phyloP scores from a whole-genome alignment of 1,140 invertebrate species.

The Bradynema listronoti region DNA sequence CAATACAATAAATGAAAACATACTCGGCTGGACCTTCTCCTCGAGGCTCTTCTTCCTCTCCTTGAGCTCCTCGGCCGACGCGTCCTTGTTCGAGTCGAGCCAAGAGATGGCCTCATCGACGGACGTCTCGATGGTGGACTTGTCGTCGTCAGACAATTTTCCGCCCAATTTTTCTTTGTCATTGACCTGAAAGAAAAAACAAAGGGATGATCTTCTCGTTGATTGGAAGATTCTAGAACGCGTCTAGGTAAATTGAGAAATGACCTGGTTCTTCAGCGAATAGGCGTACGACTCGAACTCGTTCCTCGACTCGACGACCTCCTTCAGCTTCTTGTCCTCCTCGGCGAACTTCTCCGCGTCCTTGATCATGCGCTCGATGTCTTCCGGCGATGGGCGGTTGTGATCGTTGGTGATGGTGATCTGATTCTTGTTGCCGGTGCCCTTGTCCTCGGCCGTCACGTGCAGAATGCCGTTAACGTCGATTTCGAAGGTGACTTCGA shows the following conservation, averaged over 20 bases:
- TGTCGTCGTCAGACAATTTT: constrained; percentile 82
- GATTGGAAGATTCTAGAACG: background rate
- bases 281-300: constrained; percentile 96
- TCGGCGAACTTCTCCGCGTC: constrained; percentile 97
- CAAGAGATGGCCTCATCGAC: constrained; percentile 96
- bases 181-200: constrained; percentile 62
- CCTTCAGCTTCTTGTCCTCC: constrained; percentile 94
- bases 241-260: background rate
- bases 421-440: constrained; percentile 93
- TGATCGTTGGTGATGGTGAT: constrained; percentile 98
- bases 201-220: background rate
- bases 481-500: constrained; percentile 71
- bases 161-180: constrained; percentile 96
- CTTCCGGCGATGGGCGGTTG: constrained; percentile 88
- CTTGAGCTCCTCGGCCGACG: constrained; percentile 85
- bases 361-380: constrained; percentile 96
- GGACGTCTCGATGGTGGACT: constrained; percentile 83
- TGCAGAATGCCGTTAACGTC: constrained; percentile 93
- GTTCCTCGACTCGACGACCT: constrained; percentile 82
- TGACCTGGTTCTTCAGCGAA: constrained; percentile 84
- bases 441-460: constrained; percentile 94
- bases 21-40: constrained; percentile 81
- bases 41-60: constrained; percentile 94
- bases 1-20: constrained; percentile 57
- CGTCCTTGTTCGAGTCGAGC: constrained; percentile 90